Conservation (phyloP, 2,113 vertebrate species). For the Lichenostomus cassidix region DNA sequence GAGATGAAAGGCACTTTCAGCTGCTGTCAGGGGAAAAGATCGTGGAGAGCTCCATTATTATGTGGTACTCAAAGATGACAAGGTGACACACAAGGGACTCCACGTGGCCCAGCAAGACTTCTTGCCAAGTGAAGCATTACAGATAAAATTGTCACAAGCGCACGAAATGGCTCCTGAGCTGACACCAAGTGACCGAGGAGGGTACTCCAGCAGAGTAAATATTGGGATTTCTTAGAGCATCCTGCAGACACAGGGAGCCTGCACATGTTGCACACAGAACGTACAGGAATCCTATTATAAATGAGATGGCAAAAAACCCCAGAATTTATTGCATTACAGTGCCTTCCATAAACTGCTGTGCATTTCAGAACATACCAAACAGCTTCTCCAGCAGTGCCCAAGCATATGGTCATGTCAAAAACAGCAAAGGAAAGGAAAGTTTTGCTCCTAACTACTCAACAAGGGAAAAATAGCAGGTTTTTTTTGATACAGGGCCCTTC, state of each 20-base stretch:
- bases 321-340: not conserved
- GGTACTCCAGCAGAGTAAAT: not conserved
- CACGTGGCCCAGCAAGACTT: not conserved
- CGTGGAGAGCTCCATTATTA: not conserved
- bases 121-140: not conserved
- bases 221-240: not conserved
- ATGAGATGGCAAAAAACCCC: not conserved
- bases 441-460: not conserved
- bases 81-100: not conserved
- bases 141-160: slow-evolving; percentile 5
- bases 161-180: not conserved
- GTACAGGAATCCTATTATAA: not conserved
- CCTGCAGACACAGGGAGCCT: not conserved
- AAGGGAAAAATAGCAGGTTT: not conserved
- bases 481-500: not conserved
- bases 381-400: not conserved
- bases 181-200: not conserved
- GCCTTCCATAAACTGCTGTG: not conserved
- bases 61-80: not conserved
- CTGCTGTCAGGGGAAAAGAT: not conserved
- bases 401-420: not conserved
- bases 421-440: no score
- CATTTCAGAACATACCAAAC: not conserved
- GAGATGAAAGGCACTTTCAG: not conserved
- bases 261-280: not conserved